phyloP scores from a whole-genome alignment of 2,113 vertebrate species.

The Xiphorhynchus elegans region DNA sequence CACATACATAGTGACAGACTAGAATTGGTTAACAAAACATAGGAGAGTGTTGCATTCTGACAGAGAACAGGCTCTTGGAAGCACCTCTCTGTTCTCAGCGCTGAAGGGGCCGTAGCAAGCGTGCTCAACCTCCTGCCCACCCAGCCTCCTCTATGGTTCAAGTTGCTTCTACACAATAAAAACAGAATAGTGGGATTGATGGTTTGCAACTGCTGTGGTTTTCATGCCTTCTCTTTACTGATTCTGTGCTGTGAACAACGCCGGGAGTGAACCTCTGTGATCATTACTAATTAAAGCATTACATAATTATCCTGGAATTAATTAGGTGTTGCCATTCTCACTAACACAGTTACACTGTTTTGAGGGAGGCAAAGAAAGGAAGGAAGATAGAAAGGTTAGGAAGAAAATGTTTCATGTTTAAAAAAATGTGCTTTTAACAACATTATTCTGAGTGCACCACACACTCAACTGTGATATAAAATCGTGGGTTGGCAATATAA shows the following conservation, averaged over 20 bases:
- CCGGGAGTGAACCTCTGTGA: not conserved
- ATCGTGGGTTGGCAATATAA: accelerated
- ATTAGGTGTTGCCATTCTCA: not conserved
- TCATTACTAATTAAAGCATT: not conserved
- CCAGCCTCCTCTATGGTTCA: not conserved
- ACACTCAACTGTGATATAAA: not conserved
- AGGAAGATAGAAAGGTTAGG: not conserved
- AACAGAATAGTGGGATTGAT: not conserved
- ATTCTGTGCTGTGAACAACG: accelerated
- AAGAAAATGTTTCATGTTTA: not conserved
- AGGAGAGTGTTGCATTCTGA: not conserved
- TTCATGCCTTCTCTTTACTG: not conserved
- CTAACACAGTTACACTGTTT: not conserved
- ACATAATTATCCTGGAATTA: not conserved
- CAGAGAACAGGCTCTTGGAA: not conserved
- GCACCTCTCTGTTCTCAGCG: not conserved
- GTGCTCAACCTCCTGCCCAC: not conserved
- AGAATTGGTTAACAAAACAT: accelerated
- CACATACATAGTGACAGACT: accelerated
- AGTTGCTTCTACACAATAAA: not conserved
- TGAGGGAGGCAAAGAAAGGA: not conserved
- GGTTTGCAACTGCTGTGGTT: not conserved
- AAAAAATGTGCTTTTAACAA: not conserved
- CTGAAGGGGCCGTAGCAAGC: not conserved
- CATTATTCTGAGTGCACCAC: not conserved